phyloP scores from a whole-genome alignment of 2,888 invertebrate species.

The Heliconius erato region DNA sequence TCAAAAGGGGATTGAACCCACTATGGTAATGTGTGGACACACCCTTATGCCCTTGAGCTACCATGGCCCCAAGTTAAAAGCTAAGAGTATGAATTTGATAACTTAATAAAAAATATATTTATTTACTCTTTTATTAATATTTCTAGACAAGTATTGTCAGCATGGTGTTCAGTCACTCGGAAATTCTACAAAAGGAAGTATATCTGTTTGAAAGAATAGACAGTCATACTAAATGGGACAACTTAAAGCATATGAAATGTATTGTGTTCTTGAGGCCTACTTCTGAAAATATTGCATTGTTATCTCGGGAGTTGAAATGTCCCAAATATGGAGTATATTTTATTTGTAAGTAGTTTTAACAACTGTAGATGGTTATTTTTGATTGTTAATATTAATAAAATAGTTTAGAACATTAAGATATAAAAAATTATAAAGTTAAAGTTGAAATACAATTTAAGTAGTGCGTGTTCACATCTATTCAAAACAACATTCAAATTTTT shows the following conservation, averaged over 20 bases:
- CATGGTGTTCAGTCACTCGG: conserved; percentile 99
- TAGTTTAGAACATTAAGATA: too few relatives aligned
- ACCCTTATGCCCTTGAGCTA: too few relatives aligned
- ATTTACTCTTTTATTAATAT: neutral
- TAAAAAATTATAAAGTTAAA: too few relatives aligned
- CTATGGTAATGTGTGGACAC: too few relatives aligned
- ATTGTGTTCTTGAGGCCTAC: conserved; percentile 98
- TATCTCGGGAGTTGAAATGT: conserved; percentile 94
- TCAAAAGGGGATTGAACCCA: too few relatives aligned
- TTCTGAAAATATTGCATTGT: conserved; percentile 96
- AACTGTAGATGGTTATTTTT: neutral
- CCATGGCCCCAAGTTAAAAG: too few relatives aligned
- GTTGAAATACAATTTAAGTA: too few relatives aligned
- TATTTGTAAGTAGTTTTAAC: conserved; percentile 90
- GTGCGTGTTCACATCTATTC: too few relatives aligned
- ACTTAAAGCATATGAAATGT: conserved; percentile 97
- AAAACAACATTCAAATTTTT: too few relatives aligned
- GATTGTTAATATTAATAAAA: neutral
- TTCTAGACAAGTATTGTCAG: conserved; percentile 97
- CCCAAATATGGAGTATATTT: conserved; percentile 99
- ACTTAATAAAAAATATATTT: neutral
- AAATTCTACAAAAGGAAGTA: conserved; percentile 99
- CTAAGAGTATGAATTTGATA: too few relatives aligned
- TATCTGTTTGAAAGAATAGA: conserved; percentile 97
- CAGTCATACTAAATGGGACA: conserved; percentile 89